Conservation (phyloP, 2,797 vertebrate genomes). For the Botia almorhae region DNA sequence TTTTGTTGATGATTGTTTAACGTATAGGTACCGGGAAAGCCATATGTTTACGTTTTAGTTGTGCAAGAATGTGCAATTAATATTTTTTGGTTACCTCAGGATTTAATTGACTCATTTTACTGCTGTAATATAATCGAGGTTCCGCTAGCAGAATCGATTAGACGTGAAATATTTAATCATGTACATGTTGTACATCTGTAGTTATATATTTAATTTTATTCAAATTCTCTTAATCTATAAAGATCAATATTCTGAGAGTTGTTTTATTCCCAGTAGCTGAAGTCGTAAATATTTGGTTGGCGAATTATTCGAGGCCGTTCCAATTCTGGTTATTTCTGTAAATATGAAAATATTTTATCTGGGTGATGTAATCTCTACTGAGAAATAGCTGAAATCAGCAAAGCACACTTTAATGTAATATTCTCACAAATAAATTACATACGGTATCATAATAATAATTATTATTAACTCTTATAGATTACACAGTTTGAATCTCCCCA, state of each 20-base stretch:
- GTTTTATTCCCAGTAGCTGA: conserved; percentile 24
- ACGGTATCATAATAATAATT: not conserved
- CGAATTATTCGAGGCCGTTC: not conserved
- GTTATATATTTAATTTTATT: conserved; percentile 2
- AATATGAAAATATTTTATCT: conserved; percentile 5
- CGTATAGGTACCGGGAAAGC: conserved; percentile 24
- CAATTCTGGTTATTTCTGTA: conserved; percentile 10
- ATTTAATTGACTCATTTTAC: conserved; percentile 38
- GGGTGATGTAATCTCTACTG: not conserved
- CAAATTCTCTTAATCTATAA: not conserved
- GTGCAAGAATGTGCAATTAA: conserved; percentile 47
- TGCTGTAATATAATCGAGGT: conserved; percentile 31
- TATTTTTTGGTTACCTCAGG: conserved; percentile 46
- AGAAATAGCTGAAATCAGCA: conserved; percentile 18
- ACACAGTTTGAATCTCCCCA: not conserved
- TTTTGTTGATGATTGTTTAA: not conserved
- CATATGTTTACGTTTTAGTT: conserved; percentile 44
- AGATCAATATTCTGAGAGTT: not conserved
- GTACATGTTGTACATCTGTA: conserved; percentile 26
- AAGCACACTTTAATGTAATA: conserved; percentile 52
- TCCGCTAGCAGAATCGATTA: not conserved
- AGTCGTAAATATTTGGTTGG: conserved; percentile 29
- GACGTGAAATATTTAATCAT: conserved; percentile 1
- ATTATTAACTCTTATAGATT: not conserved
- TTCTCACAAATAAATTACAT: conserved; percentile 17